Percentiles rank a stretch among this genome's conserved stretches.
Conservation (phyloP, 53 echinoderm and acorn worm genomes). For the Echinometra lucunter region DNA sequence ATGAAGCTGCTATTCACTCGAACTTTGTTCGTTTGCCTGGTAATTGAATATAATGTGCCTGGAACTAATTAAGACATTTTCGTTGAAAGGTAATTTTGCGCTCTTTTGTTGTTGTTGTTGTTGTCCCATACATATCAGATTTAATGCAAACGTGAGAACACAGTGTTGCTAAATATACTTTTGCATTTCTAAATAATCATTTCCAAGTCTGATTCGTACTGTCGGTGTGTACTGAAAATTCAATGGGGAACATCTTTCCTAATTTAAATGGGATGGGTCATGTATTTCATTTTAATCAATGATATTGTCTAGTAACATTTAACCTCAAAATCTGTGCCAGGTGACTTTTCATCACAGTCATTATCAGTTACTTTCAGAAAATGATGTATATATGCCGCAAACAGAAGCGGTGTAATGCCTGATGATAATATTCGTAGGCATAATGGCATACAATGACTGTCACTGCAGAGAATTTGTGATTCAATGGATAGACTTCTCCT, state of each 20-base stretch:
- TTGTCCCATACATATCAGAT: not conserved
- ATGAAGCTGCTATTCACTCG: not conserved
- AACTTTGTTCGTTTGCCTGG: not conserved
- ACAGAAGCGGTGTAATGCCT: no score
- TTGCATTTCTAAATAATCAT: not conserved
- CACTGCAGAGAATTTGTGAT: not conserved
- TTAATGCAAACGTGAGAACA: no score
- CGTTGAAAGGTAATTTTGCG: not conserved
- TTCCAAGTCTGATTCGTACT: not conserved
- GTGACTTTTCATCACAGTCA: no score
- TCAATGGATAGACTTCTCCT: not conserved
- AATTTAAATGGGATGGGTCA: not conserved
- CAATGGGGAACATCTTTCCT: not conserved
- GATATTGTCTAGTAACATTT: not conserved
- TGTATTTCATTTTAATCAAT: not conserved
- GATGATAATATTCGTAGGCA: not conserved
- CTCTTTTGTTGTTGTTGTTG: not conserved
- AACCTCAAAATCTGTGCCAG: not conserved
- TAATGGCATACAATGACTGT: not conserved
- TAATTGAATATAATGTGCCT: not conserved
- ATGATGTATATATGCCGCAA: no score
- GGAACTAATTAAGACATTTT: not conserved
- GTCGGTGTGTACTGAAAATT: not conserved
- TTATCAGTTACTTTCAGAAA: no score
- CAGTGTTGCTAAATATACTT: not conserved